Percentiles rank a stretch among this genome's conserved stretches.
Evolutionary conservation across 2,113 vertebrate genomes (phyloP).

Genomic region (Anas platyrhynchos): DNA sequence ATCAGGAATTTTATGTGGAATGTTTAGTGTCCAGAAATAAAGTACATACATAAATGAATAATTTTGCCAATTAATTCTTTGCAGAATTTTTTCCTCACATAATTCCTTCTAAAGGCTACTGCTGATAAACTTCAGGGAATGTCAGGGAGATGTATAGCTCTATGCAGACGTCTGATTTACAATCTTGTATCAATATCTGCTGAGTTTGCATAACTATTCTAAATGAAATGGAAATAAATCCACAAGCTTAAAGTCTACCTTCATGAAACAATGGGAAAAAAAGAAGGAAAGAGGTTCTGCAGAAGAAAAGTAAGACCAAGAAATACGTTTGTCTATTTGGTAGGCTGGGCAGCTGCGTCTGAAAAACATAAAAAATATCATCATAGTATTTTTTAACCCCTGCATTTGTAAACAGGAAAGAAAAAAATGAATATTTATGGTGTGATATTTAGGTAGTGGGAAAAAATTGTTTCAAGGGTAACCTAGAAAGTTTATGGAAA

Average conservation of each 20-base stretch:
- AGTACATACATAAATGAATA: neutral
- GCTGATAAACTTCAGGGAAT: neutral
- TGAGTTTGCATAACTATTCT: neutral
- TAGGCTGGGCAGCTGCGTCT: neutral
- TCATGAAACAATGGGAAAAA: neutral
- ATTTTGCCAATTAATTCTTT: neutral
- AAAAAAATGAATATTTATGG: neutral
- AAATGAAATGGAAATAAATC: neutral
- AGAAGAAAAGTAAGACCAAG: neutral
- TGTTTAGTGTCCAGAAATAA: neutral
- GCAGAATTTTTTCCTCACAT: neutral
- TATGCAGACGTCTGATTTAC: neutral
- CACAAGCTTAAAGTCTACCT: neutral
- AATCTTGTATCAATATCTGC: neutral
- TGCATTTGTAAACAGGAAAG: neutral
- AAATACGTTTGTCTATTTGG: neutral
- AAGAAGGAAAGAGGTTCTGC: neutral
- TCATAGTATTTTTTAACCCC: neutral
- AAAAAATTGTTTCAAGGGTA: neutral
- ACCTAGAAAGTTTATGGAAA: neutral
- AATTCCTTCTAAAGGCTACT: neutral
- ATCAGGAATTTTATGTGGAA: neutral
- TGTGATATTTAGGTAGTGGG: neutral
- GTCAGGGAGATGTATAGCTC: neutral
- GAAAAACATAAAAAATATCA: neutral